phyloP scores from a whole-genome alignment of 2,113 vertebrate genomes.

The Reinhardtius hippoglossoides region DNA sequence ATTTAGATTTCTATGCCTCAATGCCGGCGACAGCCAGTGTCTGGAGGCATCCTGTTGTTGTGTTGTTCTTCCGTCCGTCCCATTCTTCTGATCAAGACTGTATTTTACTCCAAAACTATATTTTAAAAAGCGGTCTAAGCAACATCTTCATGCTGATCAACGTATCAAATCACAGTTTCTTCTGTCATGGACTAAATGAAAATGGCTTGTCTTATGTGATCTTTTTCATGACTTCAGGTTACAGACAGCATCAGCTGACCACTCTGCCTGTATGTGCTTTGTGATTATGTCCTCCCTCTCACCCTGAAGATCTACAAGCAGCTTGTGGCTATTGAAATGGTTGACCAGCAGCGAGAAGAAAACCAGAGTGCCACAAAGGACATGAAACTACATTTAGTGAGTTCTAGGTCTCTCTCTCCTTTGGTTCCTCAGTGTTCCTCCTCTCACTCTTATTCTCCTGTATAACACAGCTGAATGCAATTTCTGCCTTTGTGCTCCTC shows the following conservation, averaged over 20 bases:
- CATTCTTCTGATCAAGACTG: no score
- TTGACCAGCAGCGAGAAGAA: slow-evolving; percentile 44
- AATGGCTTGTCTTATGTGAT: slow-evolving; percentile 3
- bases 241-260: slow-evolving; percentile 8
- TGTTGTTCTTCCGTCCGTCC: no score
- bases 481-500: slow-evolving; percentile 57
- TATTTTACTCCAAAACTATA: no score
- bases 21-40: no score
- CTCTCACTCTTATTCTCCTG: slow-evolving; percentile 45
- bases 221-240: slow-evolving; percentile 4
- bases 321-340: slow-evolving; percentile 32
- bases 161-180: neutral
- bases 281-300: slow-evolving; percentile 4
- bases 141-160: slow-evolving; percentile 4
- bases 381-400: slow-evolving; percentile 20
- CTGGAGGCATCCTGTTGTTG: no score
- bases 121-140: no score
- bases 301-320: slow-evolving; percentile 2
- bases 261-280: slow-evolving; percentile 12
- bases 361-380: slow-evolving; percentile 16
- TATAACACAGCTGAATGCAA: slow-evolving; percentile 43
- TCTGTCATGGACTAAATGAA: slow-evolving; percentile 1
- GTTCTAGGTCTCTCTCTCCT: slow-evolving; percentile 28
- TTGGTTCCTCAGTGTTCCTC: slow-evolving; percentile 50
- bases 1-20: no score